A percentile compares a stretch with the other conserved stretches of the same genome.
These are phyloP conservation scores for Epizoanthus fatuus DNA, from an alignment of 92 coral and sea anemone genomes.

Conservation along the genomic window DNA sequence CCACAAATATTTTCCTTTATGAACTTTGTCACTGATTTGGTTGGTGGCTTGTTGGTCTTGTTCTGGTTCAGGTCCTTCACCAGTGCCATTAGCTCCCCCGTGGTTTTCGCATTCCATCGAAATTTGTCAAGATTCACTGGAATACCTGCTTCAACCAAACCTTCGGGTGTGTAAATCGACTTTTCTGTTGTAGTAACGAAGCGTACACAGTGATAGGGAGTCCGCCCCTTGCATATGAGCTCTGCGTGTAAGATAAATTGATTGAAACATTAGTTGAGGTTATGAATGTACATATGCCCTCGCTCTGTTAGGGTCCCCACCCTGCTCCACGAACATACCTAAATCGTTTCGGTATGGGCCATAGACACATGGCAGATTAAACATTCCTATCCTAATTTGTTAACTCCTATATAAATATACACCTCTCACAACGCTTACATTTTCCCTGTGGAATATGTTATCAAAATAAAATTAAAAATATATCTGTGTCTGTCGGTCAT, in stretches of 20 bases:
- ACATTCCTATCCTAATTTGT: too few species aligned
- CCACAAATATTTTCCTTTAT: conserved; percentile 3
- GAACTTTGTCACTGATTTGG: neutral
- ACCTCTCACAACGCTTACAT: neutral
- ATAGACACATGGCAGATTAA: too few species aligned
- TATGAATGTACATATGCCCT: too few species aligned
- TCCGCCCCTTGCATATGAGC: neutral
- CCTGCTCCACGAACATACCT: too few species aligned
- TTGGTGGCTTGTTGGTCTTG: conserved; percentile 1
- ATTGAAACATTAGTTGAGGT: neutral
- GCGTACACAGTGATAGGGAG: conserved; percentile 13
- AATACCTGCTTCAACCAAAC: neutral
- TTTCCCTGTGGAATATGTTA: too few species aligned
- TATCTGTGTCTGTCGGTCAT: too few species aligned
- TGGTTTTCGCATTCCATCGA: neutral
- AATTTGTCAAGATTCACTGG: conserved; percentile 13
- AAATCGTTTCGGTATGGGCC: too few species aligned
- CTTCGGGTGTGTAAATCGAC: neutral
- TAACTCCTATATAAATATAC: neutral
- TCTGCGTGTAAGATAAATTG: neutral
- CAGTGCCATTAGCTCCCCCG: neutral
- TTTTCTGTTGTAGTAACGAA: neutral
- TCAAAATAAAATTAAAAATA: too few species aligned
- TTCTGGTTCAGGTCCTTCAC: neutral
- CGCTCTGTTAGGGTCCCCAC: too few species aligned